Conservation (phyloP, 2,113 vertebrate genomes). For the Myrmecobius fasciatus region DNA sequence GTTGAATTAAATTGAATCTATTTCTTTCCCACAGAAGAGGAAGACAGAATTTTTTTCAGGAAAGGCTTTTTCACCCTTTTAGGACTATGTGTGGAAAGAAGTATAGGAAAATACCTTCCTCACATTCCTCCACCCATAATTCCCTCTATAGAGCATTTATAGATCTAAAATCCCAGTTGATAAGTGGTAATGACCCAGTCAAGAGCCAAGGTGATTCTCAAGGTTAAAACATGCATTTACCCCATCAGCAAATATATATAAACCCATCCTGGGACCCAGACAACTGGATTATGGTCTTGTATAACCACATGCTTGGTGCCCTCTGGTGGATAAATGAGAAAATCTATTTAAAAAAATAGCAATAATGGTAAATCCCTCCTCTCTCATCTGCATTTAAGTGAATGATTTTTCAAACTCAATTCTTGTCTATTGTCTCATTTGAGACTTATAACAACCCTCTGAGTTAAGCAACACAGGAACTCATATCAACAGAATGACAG, state of each 20-base stretch:
- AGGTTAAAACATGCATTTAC: background rate
- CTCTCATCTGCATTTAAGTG: background rate
- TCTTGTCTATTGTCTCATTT: background rate
- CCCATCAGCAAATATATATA: background rate
- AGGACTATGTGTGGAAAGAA: background rate
- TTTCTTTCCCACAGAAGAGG: background rate
- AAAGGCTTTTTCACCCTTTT: background rate
- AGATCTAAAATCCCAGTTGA: background rate
- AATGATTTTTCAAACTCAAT: background rate
- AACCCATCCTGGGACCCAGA: background rate
- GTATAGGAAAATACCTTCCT: background rate
- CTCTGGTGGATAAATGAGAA: background rate
- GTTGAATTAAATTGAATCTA: background rate
- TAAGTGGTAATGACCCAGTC: background rate
- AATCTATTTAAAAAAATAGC: background rate
- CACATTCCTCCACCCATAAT: background rate
- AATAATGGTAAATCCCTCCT: background rate
- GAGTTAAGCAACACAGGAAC: background rate
- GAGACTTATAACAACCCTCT: background rate
- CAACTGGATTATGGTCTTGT: background rate
- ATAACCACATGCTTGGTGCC: background rate
- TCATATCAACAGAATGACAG: background rate
- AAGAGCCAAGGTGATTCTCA: background rate
- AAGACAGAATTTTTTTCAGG: background rate
- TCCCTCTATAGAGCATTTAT: background rate